A percentile compares a stretch with the other conserved stretches of the same genome.
These are phyloP conservation scores for Chrysaora quinquecirrha DNA, from an alignment of 30 jellyfish, hydroid and myxozoan species.

Conservation along the genomic window DNA sequence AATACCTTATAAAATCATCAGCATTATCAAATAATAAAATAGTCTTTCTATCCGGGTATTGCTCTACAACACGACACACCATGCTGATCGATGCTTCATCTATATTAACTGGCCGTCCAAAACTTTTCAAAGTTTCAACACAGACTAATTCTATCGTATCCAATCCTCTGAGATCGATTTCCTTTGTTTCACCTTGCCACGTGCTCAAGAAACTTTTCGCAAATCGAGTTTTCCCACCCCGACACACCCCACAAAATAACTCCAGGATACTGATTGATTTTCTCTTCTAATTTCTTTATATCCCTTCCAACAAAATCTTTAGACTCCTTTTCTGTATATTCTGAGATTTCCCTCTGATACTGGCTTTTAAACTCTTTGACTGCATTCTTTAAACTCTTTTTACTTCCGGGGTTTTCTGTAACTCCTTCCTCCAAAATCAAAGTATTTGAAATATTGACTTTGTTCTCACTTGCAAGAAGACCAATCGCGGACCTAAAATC, in stretches of 20 bases:
- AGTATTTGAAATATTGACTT: background rate
- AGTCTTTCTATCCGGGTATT: background rate
- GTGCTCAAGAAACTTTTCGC: conserved; percentile 24
- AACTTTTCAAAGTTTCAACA: conserved; percentile 31
- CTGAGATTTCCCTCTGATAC: conserved; percentile 11
- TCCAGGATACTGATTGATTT: conserved; percentile 1
- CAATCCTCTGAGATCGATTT: conserved; percentile 40
- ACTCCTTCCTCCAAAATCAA: background rate
- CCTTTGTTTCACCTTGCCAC: background rate
- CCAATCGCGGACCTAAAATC: background rate
- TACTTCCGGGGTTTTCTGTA: background rate
- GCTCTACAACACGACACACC: background rate
- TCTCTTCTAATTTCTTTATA: conserved; percentile 16
- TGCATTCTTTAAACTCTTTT: background rate
- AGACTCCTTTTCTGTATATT: conserved; percentile 13
- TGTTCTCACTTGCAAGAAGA: conserved; percentile 12
- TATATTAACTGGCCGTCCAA: conserved; percentile 28
- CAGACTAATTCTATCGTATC: conserved; percentile 6
- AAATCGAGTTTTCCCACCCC: conserved; percentile 57
- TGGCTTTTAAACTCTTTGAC: background rate
- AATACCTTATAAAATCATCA: conserved; percentile 39
- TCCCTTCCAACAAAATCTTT: conserved; percentile 54
- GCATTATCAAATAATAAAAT: conserved; percentile 57
- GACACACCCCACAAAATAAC: conserved; percentile 53
- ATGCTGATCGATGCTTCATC: conserved; percentile 45